Base-by-base conservation (phyloP, 37 sponge, comb jelly and placozoan species). In the Haliclona indistincta region DNA sequence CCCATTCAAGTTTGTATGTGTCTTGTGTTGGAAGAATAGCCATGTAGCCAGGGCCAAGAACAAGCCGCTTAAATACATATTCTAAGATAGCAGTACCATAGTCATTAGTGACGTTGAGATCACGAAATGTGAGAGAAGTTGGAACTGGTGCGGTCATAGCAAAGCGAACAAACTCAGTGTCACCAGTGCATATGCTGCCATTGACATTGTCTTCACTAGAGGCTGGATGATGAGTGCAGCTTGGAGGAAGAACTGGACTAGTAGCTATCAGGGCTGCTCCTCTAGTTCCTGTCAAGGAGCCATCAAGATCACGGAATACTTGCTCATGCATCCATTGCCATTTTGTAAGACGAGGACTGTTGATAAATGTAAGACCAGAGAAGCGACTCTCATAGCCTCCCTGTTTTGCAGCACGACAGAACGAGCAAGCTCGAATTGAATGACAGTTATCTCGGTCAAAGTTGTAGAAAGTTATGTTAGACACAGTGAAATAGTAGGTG, bases 251-350 rank as follows among this genome's bases (percentile, higher is more conserved):
- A 19, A 83, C 44, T 6, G 51, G 63, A 32, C 33, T 44, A 40
- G 67, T 56, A 33, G 95, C 85, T 43, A 88, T 64, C 3, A 94
- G 73, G 17, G 40, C 58, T 0, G 70, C 29, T 28, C 85, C 84
- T n/a, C 38, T 38, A 32, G 40, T 73, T 20, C 83, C 87, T 1
- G 89, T 83, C 45, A 97, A 84, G 25, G 92, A 63, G 10, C 97
- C 97, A 63, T 97, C 97, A 47, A 89, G 49, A 63, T 97, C 97
- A 5, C 84, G 38, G 56, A 85, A 78, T 20, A 91, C 68, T 37
- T 84, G 82, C 67, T 97, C 97, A 58, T 85, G 86, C 63, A 77
- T 62, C 89, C 90, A 94, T 35, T 91, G 60, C 88, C 97, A 97
- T 19, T 61, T 39, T 0, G 79, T 70, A 3, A 73, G 38, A 17